phyloP scores from a whole-genome alignment of 2,888 invertebrate species.

The Zonitis immaculata region DNA sequence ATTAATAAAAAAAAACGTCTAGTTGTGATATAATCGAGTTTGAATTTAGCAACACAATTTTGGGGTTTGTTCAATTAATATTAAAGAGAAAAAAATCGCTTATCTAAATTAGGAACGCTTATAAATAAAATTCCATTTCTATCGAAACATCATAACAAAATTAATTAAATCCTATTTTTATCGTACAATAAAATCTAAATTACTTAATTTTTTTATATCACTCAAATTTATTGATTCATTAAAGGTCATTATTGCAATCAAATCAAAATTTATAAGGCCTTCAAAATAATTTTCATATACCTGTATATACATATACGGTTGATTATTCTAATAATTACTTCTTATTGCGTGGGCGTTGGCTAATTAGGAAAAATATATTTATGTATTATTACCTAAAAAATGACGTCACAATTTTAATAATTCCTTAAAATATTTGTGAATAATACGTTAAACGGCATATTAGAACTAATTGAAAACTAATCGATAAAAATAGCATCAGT shows the following conservation, averaged over 20 bases:
- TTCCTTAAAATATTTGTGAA: background rate
- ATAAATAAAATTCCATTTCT: background rate
- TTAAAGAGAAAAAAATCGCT: constrained; percentile 8
- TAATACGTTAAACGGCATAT: background rate
- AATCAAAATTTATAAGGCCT: too few species aligned
- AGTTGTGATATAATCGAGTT: background rate
- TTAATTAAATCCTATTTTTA: background rate
- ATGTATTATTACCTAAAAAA: background rate
- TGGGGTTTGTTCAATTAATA: background rate
- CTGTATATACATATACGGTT: constrained; percentile 1
- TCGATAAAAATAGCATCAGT: too few species aligned
- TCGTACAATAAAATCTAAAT: too few species aligned
- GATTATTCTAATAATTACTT: constrained; percentile 5
- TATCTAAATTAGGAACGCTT: constrained; percentile 6
- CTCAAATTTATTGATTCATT: constrained; percentile 7
- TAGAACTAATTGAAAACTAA: too few species aligned
- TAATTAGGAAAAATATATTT: background rate
- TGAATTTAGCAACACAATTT: too few species aligned
- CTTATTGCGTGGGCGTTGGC: constrained; percentile 3
- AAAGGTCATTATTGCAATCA: constrained; percentile 16
- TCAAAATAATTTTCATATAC: too few species aligned
- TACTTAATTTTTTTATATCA: background rate
- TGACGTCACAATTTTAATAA: constrained; percentile 3
- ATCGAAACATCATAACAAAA: background rate
- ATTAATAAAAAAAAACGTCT: constrained; percentile 10